phyloP scores from a whole-genome alignment of 2,888 invertebrate species.

The Hypselothyrea guttata region DNA sequence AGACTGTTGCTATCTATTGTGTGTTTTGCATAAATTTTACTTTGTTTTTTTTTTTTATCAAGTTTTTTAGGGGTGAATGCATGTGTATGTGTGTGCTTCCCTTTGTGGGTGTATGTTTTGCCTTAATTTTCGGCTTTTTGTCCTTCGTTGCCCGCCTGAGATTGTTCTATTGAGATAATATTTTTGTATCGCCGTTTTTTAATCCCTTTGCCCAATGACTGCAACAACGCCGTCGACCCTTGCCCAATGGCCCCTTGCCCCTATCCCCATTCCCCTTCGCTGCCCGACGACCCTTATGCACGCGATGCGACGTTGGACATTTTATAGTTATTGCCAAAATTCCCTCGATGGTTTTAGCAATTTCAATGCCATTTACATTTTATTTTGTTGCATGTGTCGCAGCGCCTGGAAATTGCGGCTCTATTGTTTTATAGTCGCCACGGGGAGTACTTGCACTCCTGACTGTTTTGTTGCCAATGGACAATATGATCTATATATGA shows the following conservation, averaged over 20 bases:
- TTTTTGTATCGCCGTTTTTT: slow-evolving; percentile 65
- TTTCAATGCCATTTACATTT: slow-evolving; percentile 68
- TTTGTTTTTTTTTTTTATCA: slow-evolving; percentile 73
- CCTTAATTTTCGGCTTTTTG: slow-evolving; percentile 50
- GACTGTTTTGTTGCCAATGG: slow-evolving; percentile 43
- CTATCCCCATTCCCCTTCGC: no score
- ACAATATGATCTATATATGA: slow-evolving; percentile 44
- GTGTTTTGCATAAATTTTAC: slow-evolving; percentile 74
- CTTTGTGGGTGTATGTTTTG: slow-evolving; percentile 20
- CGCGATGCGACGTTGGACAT: slow-evolving; percentile 56
- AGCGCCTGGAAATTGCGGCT: slow-evolving; percentile 57
- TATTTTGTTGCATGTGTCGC: slow-evolving; percentile 63
- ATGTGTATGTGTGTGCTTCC: slow-evolving; percentile 11
- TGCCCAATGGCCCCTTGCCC: slow-evolving; percentile 1
- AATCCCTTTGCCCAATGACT: slow-evolving; percentile 69
- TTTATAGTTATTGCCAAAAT: slow-evolving; percentile 76
- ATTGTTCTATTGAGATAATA: slow-evolving; percentile 74
- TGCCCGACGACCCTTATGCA: slow-evolving; percentile 23
- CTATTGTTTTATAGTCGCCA: slow-evolving; percentile 70
- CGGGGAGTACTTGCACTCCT: slow-evolving; percentile 26
- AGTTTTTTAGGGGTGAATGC: slow-evolving; percentile 29
- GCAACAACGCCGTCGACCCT: slow-evolving; percentile 47
- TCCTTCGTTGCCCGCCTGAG: slow-evolving; percentile 48
- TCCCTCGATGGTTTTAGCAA: slow-evolving; percentile 71
- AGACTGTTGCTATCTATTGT: slow-evolving; percentile 52